Evolutionary conservation across 2,113 vertebrate genomes (phyloP).

Genomic region (Paracyprichromis sp.): DNA sequence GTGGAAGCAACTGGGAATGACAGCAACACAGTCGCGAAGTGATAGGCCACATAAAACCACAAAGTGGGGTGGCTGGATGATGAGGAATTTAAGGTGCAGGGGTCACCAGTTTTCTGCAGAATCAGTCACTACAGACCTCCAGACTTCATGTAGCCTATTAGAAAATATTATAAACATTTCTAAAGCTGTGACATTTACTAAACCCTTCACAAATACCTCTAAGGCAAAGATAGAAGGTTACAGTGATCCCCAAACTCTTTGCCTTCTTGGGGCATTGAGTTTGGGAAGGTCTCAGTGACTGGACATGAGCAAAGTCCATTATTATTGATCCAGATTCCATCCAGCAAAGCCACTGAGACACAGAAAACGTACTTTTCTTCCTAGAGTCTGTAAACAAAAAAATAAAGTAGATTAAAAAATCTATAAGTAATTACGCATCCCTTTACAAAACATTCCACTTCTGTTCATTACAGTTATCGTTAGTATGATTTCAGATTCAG

Average conservation of each 20-base stretch:
- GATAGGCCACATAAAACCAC: neutral
- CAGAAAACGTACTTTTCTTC: neutral
- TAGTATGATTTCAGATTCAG: neutral
- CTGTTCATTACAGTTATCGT: neutral
- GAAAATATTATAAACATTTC: neutral
- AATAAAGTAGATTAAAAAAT: neutral
- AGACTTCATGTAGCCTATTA: neutral
- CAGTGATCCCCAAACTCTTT: neutral
- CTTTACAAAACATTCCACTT: neutral
- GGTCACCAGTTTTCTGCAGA: neutral
- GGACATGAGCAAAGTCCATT: neutral
- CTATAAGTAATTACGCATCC: neutral
- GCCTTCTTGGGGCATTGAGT: neutral
- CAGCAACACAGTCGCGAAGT: accelerated
- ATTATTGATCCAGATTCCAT: neutral
- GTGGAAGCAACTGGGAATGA: neutral
- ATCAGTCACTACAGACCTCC: neutral
- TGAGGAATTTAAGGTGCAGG: neutral
- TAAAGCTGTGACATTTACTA: neutral
- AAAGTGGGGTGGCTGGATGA: accelerated
- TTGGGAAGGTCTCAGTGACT: neutral
- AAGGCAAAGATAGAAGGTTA: neutral
- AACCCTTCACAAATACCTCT: neutral
- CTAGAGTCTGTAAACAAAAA: neutral
- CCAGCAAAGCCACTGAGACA: neutral